A percentile compares a stretch with the other conserved stretches of the same genome.
These are phyloP conservation scores for Tauraco hartlaubi DNA, from an alignment of 2,797 vertebrate genomes.

Conservation along the genomic window DNA sequence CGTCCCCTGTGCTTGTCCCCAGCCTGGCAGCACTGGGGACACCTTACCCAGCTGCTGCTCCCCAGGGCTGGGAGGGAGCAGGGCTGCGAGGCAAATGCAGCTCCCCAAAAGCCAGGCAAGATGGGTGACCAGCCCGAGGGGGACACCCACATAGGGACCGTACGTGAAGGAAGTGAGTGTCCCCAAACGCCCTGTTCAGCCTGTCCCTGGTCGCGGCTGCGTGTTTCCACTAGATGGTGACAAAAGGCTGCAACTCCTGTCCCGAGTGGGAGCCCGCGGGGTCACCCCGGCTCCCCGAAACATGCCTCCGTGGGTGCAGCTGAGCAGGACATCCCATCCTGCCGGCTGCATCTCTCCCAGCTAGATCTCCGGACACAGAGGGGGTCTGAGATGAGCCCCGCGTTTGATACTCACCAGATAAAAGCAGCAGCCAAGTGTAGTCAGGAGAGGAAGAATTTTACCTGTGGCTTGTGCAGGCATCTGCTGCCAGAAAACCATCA, in stretches of 20 bases:
- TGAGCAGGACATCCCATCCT: background rate
- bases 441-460: background rate
- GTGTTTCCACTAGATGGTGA: slow-evolving; percentile 57
- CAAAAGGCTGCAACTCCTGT: background rate
- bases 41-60: rapidly evolving
- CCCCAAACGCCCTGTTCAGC: background rate
- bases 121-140: rapidly evolving
- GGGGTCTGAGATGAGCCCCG: rapidly evolving
- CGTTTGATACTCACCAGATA: rapidly evolving
- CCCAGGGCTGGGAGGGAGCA: background rate
- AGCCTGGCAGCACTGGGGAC: background rate
- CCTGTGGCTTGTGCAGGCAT: background rate
- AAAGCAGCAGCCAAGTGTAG: rapidly evolving
- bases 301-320: background rate
- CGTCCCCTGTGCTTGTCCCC: background rate
- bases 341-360: background rate
- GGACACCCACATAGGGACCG: background rate
- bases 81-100: background rate
- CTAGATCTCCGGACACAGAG: rapidly evolving
- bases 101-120: background rate
- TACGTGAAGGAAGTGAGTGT: background rate
- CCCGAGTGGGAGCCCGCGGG: background rate
- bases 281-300: background rate
- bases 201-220: background rate
- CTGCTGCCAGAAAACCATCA: background rate